Evolutionary conservation across 53 echinoderm and acorn worm genomes (phyloP).

Genomic region (Temnopleurus reevesii): DNA sequence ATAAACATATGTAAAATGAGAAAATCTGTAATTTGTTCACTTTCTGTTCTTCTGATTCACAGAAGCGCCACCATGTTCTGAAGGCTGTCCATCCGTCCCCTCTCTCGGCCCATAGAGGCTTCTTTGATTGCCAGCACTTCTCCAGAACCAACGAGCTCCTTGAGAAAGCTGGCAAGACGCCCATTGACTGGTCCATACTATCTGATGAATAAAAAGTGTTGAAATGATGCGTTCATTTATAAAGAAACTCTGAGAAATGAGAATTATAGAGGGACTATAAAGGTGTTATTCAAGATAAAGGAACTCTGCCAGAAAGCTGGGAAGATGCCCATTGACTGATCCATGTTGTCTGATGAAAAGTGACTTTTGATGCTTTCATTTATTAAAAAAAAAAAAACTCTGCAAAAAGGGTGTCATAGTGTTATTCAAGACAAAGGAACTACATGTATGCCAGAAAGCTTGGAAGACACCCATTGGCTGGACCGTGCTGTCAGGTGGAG

Average conservation of each 20-base stretch:
- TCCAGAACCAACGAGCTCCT: slow-evolving; percentile 89
- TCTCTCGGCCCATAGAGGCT: slow-evolving; percentile 83
- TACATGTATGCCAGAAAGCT: not conserved
- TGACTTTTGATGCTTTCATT: not conserved
- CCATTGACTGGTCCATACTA: slow-evolving; percentile 88
- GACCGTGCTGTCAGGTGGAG: not conserved
- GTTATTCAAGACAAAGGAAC: not conserved
- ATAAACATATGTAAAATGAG: no score
- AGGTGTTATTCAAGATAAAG: slow-evolving; percentile 75
- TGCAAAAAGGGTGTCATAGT: not conserved
- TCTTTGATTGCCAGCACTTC: slow-evolving; percentile 90
- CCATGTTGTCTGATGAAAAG: not conserved
- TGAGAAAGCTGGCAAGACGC: slow-evolving; percentile 70
- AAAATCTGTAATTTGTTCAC: no score
- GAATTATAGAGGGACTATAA: no score
- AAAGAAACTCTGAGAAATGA: no score
- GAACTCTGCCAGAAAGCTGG: slow-evolving; percentile 68
- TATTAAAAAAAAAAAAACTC: not conserved
- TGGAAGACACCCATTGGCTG: not conserved
- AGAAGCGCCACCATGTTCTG: slow-evolving; percentile 91
- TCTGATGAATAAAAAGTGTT: not conserved
- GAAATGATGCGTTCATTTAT: no score
- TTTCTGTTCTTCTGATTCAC: not conserved
- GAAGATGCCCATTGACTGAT: slow-evolving; percentile 66
- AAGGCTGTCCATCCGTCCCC: slow-evolving; percentile 93